Evolutionary conservation across 2,888 invertebrate genomes (phyloP).

Genomic region (Apoderus coryli): DNA sequence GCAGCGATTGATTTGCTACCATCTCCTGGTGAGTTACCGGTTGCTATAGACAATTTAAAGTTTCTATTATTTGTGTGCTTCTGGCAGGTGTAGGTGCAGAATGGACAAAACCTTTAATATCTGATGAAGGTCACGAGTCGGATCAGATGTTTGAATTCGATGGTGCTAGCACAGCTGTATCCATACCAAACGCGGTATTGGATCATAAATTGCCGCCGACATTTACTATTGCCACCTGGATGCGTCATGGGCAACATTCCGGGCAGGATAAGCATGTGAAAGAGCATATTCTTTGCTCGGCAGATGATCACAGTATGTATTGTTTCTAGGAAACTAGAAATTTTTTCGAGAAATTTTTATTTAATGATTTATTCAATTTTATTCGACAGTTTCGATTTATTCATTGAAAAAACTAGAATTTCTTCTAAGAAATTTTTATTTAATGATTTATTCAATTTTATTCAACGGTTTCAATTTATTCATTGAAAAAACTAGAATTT

Average conservation of each 20-base stretch:
- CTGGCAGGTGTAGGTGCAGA: constrained; percentile 62
- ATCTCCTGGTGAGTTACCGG: no score
- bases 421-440: no score
- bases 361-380: no score
- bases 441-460: no score
- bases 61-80: no score
- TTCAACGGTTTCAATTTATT: no score
- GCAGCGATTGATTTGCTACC: constrained; percentile 80
- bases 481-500: no score
- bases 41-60: no score
- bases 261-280: constrained; percentile 80
- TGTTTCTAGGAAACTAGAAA: no score
- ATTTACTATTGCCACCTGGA: constrained; percentile 89
- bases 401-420: no score
- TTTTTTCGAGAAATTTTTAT: no score
- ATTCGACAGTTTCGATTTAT: no score
- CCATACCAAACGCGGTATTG: constrained; percentile 62
- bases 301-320: constrained; percentile 88
- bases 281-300: constrained; percentile 92
- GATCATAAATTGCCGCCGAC: constrained; percentile 64
- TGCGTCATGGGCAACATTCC: constrained; percentile 74
- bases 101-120: constrained; percentile 69
- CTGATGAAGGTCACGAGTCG: constrained; percentile 68
- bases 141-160: constrained; percentile 95
- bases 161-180: constrained; percentile 74